A percentile compares a stretch with the other conserved stretches of the same genome.
Evolutionary conservation across 2,113 vertebrate species (phyloP).

Genomic region (Elaphurus davidianus): DNA sequence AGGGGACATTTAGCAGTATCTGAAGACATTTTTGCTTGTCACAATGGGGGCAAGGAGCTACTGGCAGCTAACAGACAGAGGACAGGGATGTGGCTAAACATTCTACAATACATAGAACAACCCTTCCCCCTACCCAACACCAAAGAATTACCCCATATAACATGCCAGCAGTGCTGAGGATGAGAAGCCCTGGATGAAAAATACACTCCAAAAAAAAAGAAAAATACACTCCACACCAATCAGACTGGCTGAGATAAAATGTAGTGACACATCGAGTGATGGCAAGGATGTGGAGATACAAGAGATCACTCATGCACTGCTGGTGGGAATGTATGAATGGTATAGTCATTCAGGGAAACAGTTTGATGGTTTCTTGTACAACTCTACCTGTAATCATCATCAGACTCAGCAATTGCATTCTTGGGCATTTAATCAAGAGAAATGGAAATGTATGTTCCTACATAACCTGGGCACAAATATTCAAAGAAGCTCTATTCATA

Average conservation of each 20-base stretch:
- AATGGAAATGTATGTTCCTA: background rate
- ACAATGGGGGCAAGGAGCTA: background rate
- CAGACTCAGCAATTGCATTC: background rate
- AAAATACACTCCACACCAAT: background rate
- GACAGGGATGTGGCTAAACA: background rate
- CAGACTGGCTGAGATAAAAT: background rate
- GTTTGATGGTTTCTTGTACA: background rate
- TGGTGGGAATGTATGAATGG: background rate
- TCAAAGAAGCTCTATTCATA: conserved; percentile 23
- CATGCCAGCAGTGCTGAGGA: background rate
- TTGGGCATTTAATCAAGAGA: conserved; percentile 17
- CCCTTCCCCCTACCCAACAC: background rate
- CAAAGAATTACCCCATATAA: background rate
- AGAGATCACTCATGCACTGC: background rate
- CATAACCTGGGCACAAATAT: background rate
- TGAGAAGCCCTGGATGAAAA: background rate
- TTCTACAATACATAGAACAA: background rate
- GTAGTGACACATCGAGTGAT: background rate
- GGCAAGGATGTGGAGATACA: background rate
- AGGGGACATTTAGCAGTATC: background rate
- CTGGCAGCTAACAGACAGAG: background rate
- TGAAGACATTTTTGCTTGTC: background rate
- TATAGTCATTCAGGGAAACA: background rate
- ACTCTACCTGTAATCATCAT: background rate
- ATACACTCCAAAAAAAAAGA: background rate